Base-by-base conservation (phyloP, 2,113 vertebrate genomes). In the Catagonus wagneri region DNA sequence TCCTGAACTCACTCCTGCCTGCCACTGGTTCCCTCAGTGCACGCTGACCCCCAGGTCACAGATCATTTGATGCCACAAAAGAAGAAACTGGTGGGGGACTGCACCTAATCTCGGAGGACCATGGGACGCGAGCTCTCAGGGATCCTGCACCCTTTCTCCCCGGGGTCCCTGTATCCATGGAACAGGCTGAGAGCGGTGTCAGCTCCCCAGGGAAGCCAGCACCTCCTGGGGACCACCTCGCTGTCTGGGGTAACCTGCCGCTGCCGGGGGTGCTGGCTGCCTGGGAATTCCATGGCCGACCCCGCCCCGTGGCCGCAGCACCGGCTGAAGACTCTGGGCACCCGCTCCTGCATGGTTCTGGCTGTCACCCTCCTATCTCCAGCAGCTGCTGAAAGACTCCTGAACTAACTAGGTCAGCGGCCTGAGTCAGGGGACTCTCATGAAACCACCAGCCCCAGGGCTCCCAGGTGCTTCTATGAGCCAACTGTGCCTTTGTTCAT, bases 261-360 rank as follows among this genome's bases (percentile, higher is more conserved):
- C 69, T 2, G 23, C 25, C 72, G 2, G 0, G 58, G 14, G 52
- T 17, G 22, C 60, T 1, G 3, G 56, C 29, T 16, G 0, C 74
- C 88, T 4, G 5, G 0, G 29, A 20, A 29, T 4, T 25, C 39
- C 9, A 1, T 1, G 1, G 66, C 88, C 15, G 29, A 29, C 2
- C 12, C 34, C 1, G 0, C 16, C 23, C 1, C 8, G 0, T 0
- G 7, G 29, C 71, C 11, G n/a, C 29, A 7, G 50, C 3, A 3
- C 22, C 1, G 17, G 83, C 36, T 11, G 2, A 10, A 7, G 15
- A 3, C 13, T 52, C 72, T 1, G 29, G 58, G 20, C 63, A 7
- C 11, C 34, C 2, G 12, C 16, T 3, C 12, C 12, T 0, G 3
- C 32, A 4, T 12, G 71, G 29, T 5, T 17, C 2, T 12, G 7